Percentiles rank a stretch among this genome's conserved stretches.
These are phyloP conservation scores for Pangasius krempfi DNA, from an alignment of 2,797 vertebrate species.

Conservation along the genomic window DNA sequence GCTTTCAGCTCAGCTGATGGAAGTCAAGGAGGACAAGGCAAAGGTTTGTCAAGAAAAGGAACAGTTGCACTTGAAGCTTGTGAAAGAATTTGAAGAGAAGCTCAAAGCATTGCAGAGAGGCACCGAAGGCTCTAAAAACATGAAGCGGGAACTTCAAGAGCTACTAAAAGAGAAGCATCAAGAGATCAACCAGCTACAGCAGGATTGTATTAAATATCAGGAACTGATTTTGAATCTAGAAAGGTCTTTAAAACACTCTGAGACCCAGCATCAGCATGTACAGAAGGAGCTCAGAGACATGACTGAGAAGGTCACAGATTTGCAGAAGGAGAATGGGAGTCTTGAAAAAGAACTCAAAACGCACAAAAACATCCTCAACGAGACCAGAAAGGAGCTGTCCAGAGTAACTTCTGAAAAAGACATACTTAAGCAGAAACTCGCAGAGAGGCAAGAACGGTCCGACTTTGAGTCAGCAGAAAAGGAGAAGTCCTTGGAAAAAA, in stretches of 20 bases:
- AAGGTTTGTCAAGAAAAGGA: slow-evolving; percentile 78
- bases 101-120: slow-evolving; percentile 80
- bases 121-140: slow-evolving; percentile 79
- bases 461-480: slow-evolving; percentile 63
- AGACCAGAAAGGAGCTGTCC: slow-evolving; percentile 67
- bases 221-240: slow-evolving; percentile 84
- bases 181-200: slow-evolving; percentile 85
- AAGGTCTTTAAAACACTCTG: slow-evolving; percentile 73
- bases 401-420: slow-evolving; percentile 71
- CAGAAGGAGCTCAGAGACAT: slow-evolving; percentile 71
- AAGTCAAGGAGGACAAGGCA: slow-evolving; percentile 71
- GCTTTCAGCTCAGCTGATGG: slow-evolving; percentile 74
- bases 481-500: slow-evolving; percentile 56
- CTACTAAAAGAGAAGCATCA: slow-evolving; percentile 88
- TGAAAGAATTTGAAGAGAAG: slow-evolving; percentile 82
- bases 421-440: slow-evolving; percentile 66
- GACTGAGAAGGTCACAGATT: slow-evolving; percentile 63
- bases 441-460: slow-evolving; percentile 62
- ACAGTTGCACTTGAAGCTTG: slow-evolving; percentile 79
- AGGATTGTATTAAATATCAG: slow-evolving; percentile 86
- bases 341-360: slow-evolving; percentile 67
- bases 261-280: slow-evolving; percentile 65
- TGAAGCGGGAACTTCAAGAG: slow-evolving; percentile 84
- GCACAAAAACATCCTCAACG: slow-evolving; percentile 66
- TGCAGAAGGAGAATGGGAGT: slow-evolving; percentile 62